A percentile compares a stretch with the other conserved stretches of the same genome.
Evolutionary conservation across 2,888 invertebrate genomes (phyloP).

Genomic region (Phaedon cochleariae): DNA sequence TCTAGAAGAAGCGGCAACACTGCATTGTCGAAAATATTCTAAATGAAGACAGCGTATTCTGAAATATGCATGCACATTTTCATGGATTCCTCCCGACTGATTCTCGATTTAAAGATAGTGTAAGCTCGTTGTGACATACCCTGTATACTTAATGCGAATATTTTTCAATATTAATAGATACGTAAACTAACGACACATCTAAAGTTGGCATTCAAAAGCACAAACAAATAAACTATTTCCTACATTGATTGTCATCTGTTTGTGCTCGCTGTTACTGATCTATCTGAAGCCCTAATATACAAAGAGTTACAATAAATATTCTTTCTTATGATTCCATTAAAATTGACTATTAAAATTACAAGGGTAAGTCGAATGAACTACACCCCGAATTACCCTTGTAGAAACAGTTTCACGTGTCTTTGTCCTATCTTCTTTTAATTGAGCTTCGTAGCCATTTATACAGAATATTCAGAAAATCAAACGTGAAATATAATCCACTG

Average conservation of each 20-base stretch:
- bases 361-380: conserved; percentile 2
- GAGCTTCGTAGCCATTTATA: conserved; percentile 44
- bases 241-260: conserved; percentile 47
- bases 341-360: conserved; percentile 22
- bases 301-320: background rate
- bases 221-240: conserved; percentile 19
- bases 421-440: conserved; percentile 41
- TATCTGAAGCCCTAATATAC: conserved; percentile 5
- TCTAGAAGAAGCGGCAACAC: too few species aligned
- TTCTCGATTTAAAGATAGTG: too few species aligned
- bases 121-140: too few species aligned
- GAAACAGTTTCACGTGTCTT: conserved; percentile 1
- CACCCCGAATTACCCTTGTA: background rate
- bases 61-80: too few species aligned
- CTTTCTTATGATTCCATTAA: conserved; percentile 1
- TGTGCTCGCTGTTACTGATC: conserved; percentile 33
- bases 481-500: too few species aligned
- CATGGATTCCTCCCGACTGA: too few species aligned
- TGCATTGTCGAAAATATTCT: too few species aligned
- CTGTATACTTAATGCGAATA: too few species aligned
- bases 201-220: too few species aligned
- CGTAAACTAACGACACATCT: too few species aligned
- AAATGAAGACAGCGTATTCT: too few species aligned
- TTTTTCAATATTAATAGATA: background rate
- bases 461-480: background rate